Base-by-base conservation (phyloP, 1,140 invertebrate species). In the Chironomus striatipennis region DNA sequence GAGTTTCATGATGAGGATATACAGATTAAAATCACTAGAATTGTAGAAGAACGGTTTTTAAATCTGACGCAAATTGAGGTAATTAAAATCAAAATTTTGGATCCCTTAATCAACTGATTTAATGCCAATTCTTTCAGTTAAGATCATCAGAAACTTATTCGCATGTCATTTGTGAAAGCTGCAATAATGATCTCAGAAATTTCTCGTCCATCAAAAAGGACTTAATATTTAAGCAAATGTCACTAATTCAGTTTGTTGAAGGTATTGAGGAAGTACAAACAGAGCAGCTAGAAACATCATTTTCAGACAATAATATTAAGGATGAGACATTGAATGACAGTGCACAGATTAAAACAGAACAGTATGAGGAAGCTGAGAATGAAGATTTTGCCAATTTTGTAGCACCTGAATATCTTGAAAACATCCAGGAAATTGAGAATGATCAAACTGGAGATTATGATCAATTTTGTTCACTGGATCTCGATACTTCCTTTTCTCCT, bases 331-430 rank as follows among this genome's bases (percentile, higher is more conserved):
- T 9, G 20, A 70, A 18, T 70, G 65, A 70, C 9, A 18, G 7
- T 20, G 18, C 18, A 9, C 15, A 21, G 18, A 18, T 20, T 1
- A 18, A 70, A 70, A 2, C 65, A 7, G 65, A 21, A 70, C 9
- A 12, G 5, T 70, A 10, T 20, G 20, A 70, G 18, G 10, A 70
- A 70, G 20, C 10, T 20, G 7, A 18, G 7, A 70, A 20, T 10
- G 65, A 70, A 70, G 65, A 70, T 70, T 21, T 18, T 9, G 18
- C 17, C 5, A 21, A 70, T 70, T 70, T 70, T 70, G 17, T 70
- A 2, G 8, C 65, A 7, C 4, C 65, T 21, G 65, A 70, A 70
- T 70, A 70, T 70, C 20, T 70, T 18, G 65, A 70, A 7, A 8
- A 9, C 9, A 18, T 9, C 2, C 15, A 70, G 18, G 65, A 21